Evolutionary conservation across 2,888 invertebrate genomes (phyloP), one percentile per base, ranked within the genome.

Genomic region (Pandemis cinnamomeana): DNA sequence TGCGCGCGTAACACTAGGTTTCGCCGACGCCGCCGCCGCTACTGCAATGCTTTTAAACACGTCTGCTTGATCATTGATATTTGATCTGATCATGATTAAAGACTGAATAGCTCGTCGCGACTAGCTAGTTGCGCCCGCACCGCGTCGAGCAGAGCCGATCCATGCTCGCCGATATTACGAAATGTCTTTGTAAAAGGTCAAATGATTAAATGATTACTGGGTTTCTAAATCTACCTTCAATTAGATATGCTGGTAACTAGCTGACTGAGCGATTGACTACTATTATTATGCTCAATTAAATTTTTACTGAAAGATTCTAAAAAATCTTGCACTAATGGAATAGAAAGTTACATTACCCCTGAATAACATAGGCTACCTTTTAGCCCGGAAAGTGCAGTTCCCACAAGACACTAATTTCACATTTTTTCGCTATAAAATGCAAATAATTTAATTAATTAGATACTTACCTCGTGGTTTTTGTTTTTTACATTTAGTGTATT

Each of bases 31-130:
- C 58, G 46, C 0, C 8, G 7, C 10, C 46, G 46, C 46, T 46
- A 46, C 46, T 85, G 84, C 85, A 86, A 80, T 84, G 84, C 84
- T 83, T 81, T 11, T 36, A 36, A 36, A 4, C 27, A 36, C 27
- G 27, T 36, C 27, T 36, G 27, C 27, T 36, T 0, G 27, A 4
- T 36, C 27, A 36, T 36, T 36, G 27, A 36, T 36, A 36, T 36
- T 36, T 48, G 36, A 67, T 48, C 53, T 20, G 20, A 20, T 20
- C 20, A 20, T 20, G 20, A 20, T 20, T 20, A 67, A 36, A 27
- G 10, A 44, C 15, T 44, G 7, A 44, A 44, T 44, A 27, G 8
- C 13, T 0, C 67, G 53, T 10, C 27, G 27, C 84, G 83, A 75
- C 0, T 8, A 44, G 11, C 11, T 48, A 10, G 8, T 11, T 13